Evolutionary conservation across 2,113 vertebrate genomes (phyloP).

Genomic region (Setophaga petechia): DNA sequence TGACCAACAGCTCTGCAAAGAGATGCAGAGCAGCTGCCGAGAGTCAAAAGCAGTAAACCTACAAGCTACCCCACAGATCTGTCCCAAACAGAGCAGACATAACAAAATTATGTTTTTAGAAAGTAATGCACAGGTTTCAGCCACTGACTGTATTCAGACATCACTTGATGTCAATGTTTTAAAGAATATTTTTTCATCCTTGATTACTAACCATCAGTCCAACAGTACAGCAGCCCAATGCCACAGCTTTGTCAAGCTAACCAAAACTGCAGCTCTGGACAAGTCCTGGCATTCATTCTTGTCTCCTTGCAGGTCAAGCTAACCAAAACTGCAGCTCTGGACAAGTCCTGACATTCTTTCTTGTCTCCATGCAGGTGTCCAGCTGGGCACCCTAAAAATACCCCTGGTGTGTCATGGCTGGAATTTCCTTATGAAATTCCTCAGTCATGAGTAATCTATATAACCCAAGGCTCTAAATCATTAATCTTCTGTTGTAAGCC

Average conservation of each 20-base stretch:
- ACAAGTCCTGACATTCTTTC: neutral
- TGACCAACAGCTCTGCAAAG: neutral
- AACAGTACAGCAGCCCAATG: neutral
- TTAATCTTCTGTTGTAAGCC: constrained; percentile 29
- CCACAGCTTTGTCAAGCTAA: neutral
- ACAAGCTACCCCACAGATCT: neutral
- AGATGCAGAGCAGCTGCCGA: neutral
- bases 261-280: neutral
- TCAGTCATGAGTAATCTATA: neutral
- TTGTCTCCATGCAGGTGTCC: neutral
- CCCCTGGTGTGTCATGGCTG: neutral
- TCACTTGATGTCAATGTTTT: neutral
- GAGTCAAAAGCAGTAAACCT: neutral
- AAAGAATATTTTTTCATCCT: neutral
- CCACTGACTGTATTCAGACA: neutral
- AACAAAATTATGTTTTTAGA: neutral
- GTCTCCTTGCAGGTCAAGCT: neutral
- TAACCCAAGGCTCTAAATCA: neutral
- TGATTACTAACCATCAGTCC: neutral
- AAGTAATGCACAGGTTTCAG: neutral
- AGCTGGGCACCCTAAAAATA: constrained; percentile 40
- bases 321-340: neutral
- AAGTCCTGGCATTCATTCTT: neutral
- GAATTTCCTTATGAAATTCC: constrained; percentile 55
- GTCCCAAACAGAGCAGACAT: neutral